Conservation (phyloP, 1,140 invertebrate species). For the Pseudomyrmex sp. region DNA sequence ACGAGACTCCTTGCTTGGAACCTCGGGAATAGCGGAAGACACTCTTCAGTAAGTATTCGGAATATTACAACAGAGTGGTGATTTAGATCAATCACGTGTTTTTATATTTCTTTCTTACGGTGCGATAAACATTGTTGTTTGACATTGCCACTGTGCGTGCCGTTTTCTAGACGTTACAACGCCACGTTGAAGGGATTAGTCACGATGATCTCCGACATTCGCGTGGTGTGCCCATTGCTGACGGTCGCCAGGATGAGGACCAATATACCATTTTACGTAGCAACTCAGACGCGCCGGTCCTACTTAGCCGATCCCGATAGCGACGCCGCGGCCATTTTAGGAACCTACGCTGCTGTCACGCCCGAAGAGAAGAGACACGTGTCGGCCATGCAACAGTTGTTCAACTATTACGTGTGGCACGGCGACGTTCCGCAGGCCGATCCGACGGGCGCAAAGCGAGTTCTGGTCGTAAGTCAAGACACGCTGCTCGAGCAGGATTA, state of each 20-base stretch:
- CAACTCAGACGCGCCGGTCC: constrained; percentile 86
- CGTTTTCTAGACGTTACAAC: constrained; percentile 86
- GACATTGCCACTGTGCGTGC: neutral
- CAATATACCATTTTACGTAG: constrained; percentile 90
- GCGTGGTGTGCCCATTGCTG: constrained; percentile 91
- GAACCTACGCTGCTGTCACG: constrained; percentile 89
- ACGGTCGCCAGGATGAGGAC: constrained; percentile 86
- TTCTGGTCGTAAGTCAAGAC: constrained; percentile 90
- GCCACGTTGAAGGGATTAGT: constrained; percentile 88
- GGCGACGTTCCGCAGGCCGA: constrained; percentile 87
- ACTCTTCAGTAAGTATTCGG: constrained; percentile 82
- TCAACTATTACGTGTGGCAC: constrained; percentile 92
- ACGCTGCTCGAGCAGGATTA: constrained; percentile 87
- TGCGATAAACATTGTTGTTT: neutral
- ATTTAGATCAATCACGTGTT: neutral
- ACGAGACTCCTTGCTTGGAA: constrained; percentile 88
- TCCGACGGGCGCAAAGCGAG: constrained; percentile 81
- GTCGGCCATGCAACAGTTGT: constrained; percentile 92
- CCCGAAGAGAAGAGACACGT: constrained; percentile 90
- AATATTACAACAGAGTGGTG: neutral
- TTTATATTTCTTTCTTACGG: neutral
- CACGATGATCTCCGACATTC: constrained; percentile 91
- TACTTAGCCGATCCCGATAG: constrained; percentile 87
- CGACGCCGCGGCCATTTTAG: constrained; percentile 92
- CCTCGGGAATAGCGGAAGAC: constrained; percentile 86